Conservation (phyloP, 2,888 invertebrate species). For the Brachyptera risi region DNA sequence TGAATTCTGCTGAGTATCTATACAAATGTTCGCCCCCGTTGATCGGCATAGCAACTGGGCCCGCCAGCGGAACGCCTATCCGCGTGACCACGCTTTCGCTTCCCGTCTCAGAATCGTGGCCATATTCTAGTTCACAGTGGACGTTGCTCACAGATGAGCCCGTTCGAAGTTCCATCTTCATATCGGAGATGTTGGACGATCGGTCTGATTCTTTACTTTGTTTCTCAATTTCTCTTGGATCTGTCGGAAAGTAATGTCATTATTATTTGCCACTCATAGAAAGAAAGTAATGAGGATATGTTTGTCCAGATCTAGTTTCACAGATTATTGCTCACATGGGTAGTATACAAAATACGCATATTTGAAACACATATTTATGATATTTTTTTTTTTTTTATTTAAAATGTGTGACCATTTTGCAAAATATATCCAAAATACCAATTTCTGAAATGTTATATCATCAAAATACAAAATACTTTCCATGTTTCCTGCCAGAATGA, state of each 20-base stretch:
- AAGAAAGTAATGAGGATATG: too few relatives aligned
- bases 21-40: constrained; percentile 42
- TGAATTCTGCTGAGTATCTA: constrained; percentile 65
- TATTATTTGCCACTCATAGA: too few relatives aligned
- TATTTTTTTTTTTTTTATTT: too few relatives aligned
- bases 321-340: too few relatives aligned
- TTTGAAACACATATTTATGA: too few relatives aligned
- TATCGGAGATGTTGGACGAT: constrained; percentile 87
- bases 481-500: too few relatives aligned
- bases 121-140: constrained; percentile 42
- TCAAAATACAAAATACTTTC: too few relatives aligned
- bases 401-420: too few relatives aligned
- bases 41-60: constrained; percentile 65
- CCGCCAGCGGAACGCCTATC: constrained; percentile 69
- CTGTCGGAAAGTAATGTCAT: constrained; percentile 40
- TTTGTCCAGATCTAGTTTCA: too few relatives aligned
- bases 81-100: constrained; percentile 52
- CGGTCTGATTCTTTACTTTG: constrained; percentile 69
- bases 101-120: constrained; percentile 62
- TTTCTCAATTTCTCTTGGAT: constrained; percentile 53
- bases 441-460: too few relatives aligned
- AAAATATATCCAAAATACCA: too few relatives aligned
- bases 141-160: constrained; percentile 72
- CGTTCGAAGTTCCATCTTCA: constrained; percentile 84
- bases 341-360: too few relatives aligned